Conservation (phyloP, 2,113 vertebrate species). For the Cryptotis parvus region DNA sequence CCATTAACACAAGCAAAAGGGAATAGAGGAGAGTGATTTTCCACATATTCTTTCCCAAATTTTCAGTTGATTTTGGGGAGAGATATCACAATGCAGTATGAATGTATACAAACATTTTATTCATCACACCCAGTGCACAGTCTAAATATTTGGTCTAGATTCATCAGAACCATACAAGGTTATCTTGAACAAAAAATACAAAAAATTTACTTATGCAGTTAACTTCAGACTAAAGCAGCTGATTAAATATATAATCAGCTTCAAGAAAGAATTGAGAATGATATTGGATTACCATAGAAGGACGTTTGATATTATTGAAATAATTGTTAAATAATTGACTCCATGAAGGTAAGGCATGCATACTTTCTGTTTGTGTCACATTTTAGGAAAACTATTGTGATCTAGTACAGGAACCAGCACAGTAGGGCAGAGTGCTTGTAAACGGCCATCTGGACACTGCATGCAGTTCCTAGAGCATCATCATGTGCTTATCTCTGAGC, state of each 20-base stretch:
- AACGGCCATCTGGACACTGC: too few relatives aligned
- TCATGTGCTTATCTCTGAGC: too few relatives aligned
- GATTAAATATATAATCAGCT: not conserved
- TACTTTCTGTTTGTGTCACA: not conserved
- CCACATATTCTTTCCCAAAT: not conserved
- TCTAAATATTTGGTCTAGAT: not conserved
- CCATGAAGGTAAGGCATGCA: not conserved
- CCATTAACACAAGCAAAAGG: not conserved
- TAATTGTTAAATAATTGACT: not conserved
- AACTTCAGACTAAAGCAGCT: not conserved
- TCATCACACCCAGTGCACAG: not conserved
- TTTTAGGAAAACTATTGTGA: not conserved
- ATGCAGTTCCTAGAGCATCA: too few relatives aligned
- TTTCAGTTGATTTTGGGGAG: not conserved
- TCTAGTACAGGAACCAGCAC: too few relatives aligned
- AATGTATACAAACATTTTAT: not conserved
- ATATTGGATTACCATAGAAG: not conserved
- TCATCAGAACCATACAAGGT: not conserved
- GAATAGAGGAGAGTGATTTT: not conserved
- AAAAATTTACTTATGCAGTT: slow-evolving; percentile 2
- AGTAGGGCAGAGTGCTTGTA: too few relatives aligned
- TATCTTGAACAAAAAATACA: not conserved
- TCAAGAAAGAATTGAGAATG: not conserved
- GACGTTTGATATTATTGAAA: not conserved
- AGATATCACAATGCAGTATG: not conserved